Conservation (phyloP, 2,113 vertebrate genomes). For the Calonectris borealis region DNA sequence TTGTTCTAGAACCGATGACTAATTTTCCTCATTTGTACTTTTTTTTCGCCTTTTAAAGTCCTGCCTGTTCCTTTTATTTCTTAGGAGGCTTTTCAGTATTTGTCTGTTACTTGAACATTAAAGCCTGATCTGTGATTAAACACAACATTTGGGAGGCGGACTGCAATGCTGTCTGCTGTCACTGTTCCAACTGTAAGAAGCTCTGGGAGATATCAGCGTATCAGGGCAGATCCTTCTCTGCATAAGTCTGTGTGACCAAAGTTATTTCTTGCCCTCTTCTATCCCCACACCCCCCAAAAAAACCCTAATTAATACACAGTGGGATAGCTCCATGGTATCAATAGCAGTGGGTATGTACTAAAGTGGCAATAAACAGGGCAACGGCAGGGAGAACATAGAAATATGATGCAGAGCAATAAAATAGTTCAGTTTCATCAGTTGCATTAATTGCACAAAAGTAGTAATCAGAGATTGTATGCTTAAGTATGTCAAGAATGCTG, state of each 20-base stretch:
- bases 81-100: constrained; percentile 7
- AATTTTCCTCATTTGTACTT: not conserved
- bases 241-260: not conserved
- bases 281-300: not conserved
- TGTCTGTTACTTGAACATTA: not conserved
- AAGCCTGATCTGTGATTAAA: constrained; percentile 36
- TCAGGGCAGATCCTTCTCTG: not conserved
- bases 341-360: not conserved
- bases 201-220: not conserved
- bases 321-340: not conserved
- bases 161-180: constrained; percentile 3
- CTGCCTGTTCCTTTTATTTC: not conserved
- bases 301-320: not conserved
- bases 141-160: not conserved
- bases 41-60: not conserved
- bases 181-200: not conserved
- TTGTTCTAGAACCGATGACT: not conserved
- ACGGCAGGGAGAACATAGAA: not conserved
- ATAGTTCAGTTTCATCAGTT: not conserved
- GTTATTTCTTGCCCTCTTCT: not conserved
- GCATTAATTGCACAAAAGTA: not conserved
- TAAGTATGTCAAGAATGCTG: not conserved
- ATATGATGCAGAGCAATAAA: not conserved
- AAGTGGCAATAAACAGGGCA: not conserved
- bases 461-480: not conserved